Base-by-base conservation (phyloP, 2,113 vertebrate genomes). In the Oncorhynchus keta region DNA sequence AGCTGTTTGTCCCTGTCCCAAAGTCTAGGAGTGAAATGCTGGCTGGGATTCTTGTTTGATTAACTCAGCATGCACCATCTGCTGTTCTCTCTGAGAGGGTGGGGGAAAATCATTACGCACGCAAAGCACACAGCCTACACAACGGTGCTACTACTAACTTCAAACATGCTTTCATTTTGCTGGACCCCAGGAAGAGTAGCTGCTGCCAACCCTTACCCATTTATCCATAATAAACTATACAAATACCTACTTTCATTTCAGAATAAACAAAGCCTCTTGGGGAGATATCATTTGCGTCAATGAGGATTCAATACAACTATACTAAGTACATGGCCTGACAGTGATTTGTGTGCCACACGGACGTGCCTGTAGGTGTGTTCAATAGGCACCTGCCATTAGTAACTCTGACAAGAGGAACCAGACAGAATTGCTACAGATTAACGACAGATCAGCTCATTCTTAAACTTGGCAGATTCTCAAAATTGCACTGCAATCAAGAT, bases 341-440 rank as follows among this genome's bases (percentile, higher is more conserved):
- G 26, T 67, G 28, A 14, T 67, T 14, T 67, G 28, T 67, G 62
- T 76, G 28, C 51, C 71, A 79, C 76, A 55, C 65, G 80, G 39
- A 79, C 30, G 82, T 45, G 39, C 12, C 12, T 67, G 72, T 48
- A 18, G 49, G 55, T 26, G 22, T 62, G 61, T 48, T 16, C 65
- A 32, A 14, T 32, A 24, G 4, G 74, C 82, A 82, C 82, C 79
- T 76, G 79, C 66, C 49, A 61, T 30, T 72, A 66, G 74, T 81
- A 78, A 51, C 82, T 79, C 82, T 85, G 82, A 81, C 82, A 84
- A 73, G 70, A 82, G 77, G 73, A 82, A 82, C 48, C 59, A 75
- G 82, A 84, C 80, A 73, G 71, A 83, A 71, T 81, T 83, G 74
- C 80, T 76, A 45, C 78, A 82, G 86, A 89, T 89, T 87, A 89